Evolutionary conservation across 92 coral and sea anemone genomes (phyloP), one percentile per base, ranked within the genome.

Genomic region (Desmophyllum pertusum): DNA sequence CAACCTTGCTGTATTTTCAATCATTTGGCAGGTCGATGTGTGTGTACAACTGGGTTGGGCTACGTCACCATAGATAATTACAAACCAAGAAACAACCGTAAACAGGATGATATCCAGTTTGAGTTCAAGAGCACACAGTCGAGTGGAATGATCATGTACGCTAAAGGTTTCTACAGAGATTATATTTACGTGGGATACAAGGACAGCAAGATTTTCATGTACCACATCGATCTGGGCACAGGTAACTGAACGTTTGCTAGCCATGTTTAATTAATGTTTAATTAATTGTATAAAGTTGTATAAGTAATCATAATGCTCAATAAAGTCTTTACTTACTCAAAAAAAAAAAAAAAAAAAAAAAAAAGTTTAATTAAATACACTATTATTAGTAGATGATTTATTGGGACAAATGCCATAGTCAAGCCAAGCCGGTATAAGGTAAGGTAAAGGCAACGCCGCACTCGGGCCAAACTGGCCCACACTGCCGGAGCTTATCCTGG

Each of bases 161-260:
- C 95, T 40, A 96, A 94, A 71, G 99, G 98, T 5, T 27, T 29
- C 10, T 78, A 72, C 70, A 80, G 90, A 15, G 99, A 96, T 77
- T 92, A 87, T 52, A 87, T 96, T 17, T 90, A 90, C 86, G 78
- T 96, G 43, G 95, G 89, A 10, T 84, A 94, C 83, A 82, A 86
- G 61, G 86, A 95, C 66, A 95, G 97, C 37, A 92, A 72, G 2
- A 85, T 96, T 35, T 85, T 89, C 41, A 78, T 81, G 51, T 94
- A 88, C 77, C 92, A 91, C 66, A 88, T 83, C 42, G 91, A 96
- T 37, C 89, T 96, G 11, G 99, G 99, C 41, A 96, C 99, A 83
- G 99, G 99, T 96, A 87, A 29, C 40, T 36, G 41, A 35, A 36
- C 10, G n/a, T 30, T 63, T 27, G 19, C 1, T 31, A 10, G 3